Evolutionary conservation across 2,888 invertebrate genomes (phyloP).

Genomic region (Furcula furcula): DNA sequence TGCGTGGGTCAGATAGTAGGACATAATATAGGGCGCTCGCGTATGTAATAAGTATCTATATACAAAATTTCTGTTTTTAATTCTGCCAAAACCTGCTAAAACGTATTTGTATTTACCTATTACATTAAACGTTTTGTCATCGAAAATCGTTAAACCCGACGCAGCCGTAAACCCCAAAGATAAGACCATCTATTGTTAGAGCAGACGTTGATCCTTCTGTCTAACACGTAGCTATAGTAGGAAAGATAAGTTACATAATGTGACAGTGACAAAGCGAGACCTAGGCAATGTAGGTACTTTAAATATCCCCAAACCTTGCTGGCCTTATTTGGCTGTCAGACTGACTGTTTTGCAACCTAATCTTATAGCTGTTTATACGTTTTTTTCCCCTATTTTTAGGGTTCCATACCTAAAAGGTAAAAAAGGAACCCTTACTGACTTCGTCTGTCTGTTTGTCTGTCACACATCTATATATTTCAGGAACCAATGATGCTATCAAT

Average conservation of each 20-base stretch:
- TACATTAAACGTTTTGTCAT: neutral
- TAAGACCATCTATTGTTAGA: conserved; percentile 1
- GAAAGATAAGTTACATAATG: conserved; percentile 9
- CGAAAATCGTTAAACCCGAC: neutral
- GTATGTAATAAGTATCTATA: too few species aligned
- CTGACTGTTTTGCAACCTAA: too few species aligned
- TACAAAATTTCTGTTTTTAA: too few species aligned
- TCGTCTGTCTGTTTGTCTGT: too few species aligned
- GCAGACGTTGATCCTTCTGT: conserved; percentile 4
- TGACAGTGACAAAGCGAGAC: conserved; percentile 9
- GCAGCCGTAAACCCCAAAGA: neutral
- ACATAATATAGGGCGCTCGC: too few species aligned
- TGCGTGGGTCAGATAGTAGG: too few species aligned
- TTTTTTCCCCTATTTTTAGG: too few species aligned
- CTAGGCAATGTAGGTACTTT: neutral
- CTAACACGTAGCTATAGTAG: neutral
- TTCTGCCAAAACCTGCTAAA: neutral
- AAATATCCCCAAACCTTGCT: neutral
- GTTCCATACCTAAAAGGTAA: too few species aligned
- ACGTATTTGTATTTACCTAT: neutral
- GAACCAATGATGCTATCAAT: too few species aligned
- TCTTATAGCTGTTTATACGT: too few species aligned
- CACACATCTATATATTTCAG: too few species aligned
- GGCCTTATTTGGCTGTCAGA: neutral
- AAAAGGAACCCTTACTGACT: too few species aligned